phyloP scores from a whole-genome alignment of 2,113 vertebrate genomes.

The Talpa occidentalis region DNA sequence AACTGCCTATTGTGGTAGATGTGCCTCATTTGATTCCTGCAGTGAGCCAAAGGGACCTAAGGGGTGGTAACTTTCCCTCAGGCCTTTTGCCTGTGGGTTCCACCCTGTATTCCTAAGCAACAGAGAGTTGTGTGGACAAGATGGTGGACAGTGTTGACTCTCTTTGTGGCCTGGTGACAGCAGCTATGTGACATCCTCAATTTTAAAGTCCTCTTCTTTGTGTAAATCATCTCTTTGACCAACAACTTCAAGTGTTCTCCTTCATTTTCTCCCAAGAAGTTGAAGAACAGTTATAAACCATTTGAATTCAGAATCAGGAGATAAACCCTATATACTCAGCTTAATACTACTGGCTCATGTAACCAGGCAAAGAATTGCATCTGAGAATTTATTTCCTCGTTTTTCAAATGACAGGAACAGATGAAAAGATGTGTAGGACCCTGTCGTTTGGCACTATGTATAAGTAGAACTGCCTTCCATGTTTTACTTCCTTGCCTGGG shows the following conservation, averaged over 20 bases:
- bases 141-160: background rate
- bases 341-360: background rate
- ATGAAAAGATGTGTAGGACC: background rate
- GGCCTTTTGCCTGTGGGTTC: too few species aligned
- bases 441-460: background rate
- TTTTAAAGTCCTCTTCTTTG: background rate
- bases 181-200: background rate
- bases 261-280: background rate
- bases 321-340: background rate
- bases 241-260: background rate
- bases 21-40: background rate
- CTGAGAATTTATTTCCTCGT: background rate
- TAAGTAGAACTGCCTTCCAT: too few species aligned
- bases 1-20: background rate
- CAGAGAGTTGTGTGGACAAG: accelerated
- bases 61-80: too few species aligned
- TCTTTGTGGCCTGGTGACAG: background rate
- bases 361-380: background rate
- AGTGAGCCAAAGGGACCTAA: background rate
- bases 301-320: background rate
- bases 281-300: background rate
- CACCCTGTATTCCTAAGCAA: background rate
- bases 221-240: background rate
- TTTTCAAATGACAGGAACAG: background rate
- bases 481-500: background rate